Evolutionary conservation across 2,113 vertebrate species (phyloP).

Genomic region (Furnarius figulus): DNA sequence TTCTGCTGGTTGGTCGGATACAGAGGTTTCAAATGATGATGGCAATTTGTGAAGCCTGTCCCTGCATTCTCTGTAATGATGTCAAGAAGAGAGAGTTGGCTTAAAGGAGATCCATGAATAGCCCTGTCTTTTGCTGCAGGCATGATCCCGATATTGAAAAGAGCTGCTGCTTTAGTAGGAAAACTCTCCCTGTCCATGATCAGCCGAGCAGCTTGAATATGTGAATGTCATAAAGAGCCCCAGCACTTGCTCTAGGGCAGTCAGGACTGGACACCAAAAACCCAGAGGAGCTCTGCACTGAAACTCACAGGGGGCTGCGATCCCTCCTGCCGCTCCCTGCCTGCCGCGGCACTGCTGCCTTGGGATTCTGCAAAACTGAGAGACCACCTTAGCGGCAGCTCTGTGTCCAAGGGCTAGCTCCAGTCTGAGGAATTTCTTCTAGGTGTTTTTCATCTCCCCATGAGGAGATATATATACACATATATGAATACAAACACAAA

Average conservation of each 20-base stretch:
- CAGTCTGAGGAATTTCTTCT: background rate
- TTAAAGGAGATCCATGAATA: background rate
- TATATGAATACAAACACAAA: background rate
- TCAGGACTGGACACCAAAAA: background rate
- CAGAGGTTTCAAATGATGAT: background rate
- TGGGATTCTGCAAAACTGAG: background rate
- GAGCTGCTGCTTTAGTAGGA: background rate
- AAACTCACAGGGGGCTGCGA: accelerated
- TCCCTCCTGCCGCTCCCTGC: background rate
- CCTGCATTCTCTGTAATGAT: background rate
- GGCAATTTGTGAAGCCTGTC: background rate
- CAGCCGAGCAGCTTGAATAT: background rate
- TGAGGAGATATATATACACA: accelerated
- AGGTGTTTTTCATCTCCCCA: background rate
- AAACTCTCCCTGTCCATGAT: background rate
- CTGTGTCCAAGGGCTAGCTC: accelerated
- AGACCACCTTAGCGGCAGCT: background rate
- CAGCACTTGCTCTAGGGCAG: background rate
- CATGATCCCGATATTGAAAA: background rate
- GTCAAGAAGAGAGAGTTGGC: background rate
- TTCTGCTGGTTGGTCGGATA: background rate
- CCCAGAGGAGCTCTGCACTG: background rate
- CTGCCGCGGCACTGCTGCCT: background rate
- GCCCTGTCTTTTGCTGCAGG: background rate
- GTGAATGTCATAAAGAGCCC: background rate